A percentile compares a stretch with the other conserved stretches of the same genome.
Conservation (phyloP, 2,113 vertebrate genomes). For the Smithornis capensis region DNA sequence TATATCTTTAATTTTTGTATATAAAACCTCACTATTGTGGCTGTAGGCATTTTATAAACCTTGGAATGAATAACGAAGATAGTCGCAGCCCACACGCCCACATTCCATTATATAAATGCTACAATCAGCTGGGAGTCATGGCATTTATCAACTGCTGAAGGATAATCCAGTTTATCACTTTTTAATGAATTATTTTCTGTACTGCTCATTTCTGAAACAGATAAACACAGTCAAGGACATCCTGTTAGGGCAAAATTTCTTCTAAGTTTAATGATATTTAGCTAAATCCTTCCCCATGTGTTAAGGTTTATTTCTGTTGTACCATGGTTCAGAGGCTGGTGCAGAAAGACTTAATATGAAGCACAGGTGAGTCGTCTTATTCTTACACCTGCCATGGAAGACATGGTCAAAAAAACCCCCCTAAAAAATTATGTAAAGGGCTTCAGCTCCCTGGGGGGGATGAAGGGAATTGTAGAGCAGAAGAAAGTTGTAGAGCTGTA, state of each 20-base stretch:
- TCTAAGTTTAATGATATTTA: background rate
- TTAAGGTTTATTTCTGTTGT: background rate
- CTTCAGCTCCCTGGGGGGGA: background rate
- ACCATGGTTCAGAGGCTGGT: background rate
- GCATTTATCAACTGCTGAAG: conserved; percentile 51
- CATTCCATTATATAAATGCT: conserved; percentile 27
- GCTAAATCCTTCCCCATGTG: background rate
- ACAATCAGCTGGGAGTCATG: conserved; percentile 41
- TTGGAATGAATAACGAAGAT: background rate
- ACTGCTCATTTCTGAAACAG: conserved; percentile 27
- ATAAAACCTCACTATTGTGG: conserved; percentile 4
- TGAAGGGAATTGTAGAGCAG: background rate
- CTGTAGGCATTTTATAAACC: conserved; percentile 35
- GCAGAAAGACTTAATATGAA: background rate
- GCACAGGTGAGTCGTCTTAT: background rate
- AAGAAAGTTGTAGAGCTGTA: background rate
- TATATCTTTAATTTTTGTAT: conserved; percentile 49
- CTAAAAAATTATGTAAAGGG: background rate
- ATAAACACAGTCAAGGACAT: conserved; percentile 52
- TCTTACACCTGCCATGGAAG: background rate
- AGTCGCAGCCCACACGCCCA: background rate
- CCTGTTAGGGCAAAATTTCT: background rate
- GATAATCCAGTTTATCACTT: conserved; percentile 53
- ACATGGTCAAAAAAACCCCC: background rate
- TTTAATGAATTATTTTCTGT: conserved; percentile 60